These are phyloP conservation scores for Nothoprocta pentlandii DNA, from an alignment of 2,113 vertebrate genomes.

Conservation along the genomic window DNA sequence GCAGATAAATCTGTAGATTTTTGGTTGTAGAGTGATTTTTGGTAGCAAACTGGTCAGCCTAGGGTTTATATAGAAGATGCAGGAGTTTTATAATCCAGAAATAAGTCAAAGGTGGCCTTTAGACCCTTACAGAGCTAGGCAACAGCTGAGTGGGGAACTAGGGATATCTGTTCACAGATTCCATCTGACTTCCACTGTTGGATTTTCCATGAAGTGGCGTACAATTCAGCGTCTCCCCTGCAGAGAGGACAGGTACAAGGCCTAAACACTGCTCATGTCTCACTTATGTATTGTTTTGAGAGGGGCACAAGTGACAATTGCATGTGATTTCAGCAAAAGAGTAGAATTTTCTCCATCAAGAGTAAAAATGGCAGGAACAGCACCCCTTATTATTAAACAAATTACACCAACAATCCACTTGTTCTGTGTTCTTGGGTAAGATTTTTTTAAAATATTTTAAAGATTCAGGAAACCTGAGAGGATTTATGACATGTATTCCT, in stretches of 20 bases:
- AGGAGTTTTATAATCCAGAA: not conserved
- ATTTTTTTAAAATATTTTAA: slow-evolving; percentile 24
- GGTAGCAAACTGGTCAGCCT: not conserved
- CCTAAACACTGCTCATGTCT: not conserved
- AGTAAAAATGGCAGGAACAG: not conserved
- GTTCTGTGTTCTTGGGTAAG: not conserved
- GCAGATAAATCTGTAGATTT: not conserved
- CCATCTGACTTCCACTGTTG: not conserved
- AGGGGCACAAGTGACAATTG: not conserved
- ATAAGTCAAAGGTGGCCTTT: not conserved
- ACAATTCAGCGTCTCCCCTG: not conserved
- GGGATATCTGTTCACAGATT: accelerated
- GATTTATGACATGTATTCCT: slow-evolving; percentile 10
- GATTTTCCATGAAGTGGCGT: not conserved
- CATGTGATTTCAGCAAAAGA: not conserved
- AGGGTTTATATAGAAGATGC: not conserved
- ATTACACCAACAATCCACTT: not conserved
- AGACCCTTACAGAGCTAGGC: not conserved
- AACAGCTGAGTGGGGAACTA: not conserved
- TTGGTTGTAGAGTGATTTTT: not conserved
- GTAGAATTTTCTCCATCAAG: not conserved
- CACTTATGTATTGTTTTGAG: not conserved
- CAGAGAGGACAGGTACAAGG: not conserved
- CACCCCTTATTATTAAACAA: not conserved
- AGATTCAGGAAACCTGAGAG: slow-evolving; percentile 15